A percentile compares a stretch with the other conserved stretches of the same genome.
phyloP scores from a whole-genome alignment of 2,888 invertebrate species.

The Drosophila acutilabella region DNA sequence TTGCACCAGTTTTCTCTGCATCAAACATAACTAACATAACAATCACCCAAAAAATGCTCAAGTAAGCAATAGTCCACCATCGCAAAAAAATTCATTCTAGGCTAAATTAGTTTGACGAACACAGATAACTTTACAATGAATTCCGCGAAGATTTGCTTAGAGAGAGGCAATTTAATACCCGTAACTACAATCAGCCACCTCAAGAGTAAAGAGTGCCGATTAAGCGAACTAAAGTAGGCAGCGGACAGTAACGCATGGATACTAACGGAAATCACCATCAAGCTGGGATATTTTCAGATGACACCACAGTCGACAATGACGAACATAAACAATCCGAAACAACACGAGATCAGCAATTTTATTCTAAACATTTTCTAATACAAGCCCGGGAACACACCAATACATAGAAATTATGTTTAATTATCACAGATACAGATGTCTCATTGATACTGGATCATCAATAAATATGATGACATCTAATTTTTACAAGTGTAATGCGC shows the following conservation, averaged over 20 bases:
- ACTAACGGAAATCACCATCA: not conserved
- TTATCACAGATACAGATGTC: not conserved
- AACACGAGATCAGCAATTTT: not conserved
- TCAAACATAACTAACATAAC: not conserved
- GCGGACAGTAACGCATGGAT: conserved; percentile 1
- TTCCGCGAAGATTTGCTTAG: not conserved
- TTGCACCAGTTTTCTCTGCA: not conserved
- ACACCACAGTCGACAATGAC: not conserved
- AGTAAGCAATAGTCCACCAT: not conserved
- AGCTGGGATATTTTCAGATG: not conserved
- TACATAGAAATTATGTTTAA: not conserved
- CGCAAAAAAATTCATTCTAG: not conserved
- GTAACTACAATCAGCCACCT: conserved; percentile 1
- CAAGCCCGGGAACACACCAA: not conserved
- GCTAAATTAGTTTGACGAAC: not conserved
- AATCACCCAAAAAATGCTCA: not conserved
- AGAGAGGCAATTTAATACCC: not conserved
- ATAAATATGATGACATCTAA: not conserved
- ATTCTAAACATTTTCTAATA: not conserved
- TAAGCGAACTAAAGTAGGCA: conserved; percentile 1
- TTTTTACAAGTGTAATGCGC: too few species aligned
- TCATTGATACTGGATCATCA: not conserved
- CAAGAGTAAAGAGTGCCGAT: not conserved
- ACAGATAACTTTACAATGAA: not conserved
- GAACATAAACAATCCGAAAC: not conserved